phyloP scores from a whole-genome alignment of 2,888 invertebrate species.

The Synergus itoensis region DNA sequence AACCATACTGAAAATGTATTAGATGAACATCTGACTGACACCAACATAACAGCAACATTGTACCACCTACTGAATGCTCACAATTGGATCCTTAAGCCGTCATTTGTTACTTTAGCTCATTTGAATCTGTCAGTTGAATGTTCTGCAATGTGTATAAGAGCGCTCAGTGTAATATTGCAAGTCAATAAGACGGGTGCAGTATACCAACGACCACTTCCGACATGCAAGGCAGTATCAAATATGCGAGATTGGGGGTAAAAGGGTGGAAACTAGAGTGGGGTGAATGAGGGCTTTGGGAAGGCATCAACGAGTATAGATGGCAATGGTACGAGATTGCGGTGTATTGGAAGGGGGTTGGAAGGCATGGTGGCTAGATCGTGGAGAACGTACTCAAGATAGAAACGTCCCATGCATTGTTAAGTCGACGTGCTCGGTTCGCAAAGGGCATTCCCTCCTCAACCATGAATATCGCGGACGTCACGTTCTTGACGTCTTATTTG shows the following conservation, averaged over 20 bases:
- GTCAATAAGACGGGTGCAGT: neutral
- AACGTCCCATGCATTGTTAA: slow-evolving; percentile 53
- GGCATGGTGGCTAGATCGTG: slow-evolving; percentile 4
- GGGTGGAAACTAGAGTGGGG: slow-evolving; percentile 46
- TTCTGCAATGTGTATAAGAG: neutral
- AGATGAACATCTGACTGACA: neutral
- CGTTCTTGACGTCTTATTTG: slow-evolving; percentile 64
- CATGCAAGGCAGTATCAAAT: slow-evolving; percentile 62
- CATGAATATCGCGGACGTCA: slow-evolving; percentile 60
- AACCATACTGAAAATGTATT: neutral
- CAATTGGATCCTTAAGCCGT: neutral
- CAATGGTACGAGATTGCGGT: slow-evolving; percentile 2
- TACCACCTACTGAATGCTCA: neutral
- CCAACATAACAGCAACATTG: neutral
- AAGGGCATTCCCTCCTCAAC: slow-evolving; percentile 50
- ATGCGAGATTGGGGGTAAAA: slow-evolving; percentile 45
- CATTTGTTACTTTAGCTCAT: neutral
- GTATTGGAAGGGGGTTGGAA: neutral
- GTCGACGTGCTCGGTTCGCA: slow-evolving; percentile 53
- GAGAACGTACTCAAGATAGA: slow-evolving; percentile 33
- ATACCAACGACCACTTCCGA: neutral
- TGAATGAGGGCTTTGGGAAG: slow-evolving; percentile 33
- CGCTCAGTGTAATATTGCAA: neutral
- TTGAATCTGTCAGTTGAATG: neutral
- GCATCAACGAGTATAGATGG: slow-evolving; percentile 7